These are phyloP conservation scores for Cyrtonyx montezumae DNA, from an alignment of 2,113 vertebrate genomes.

Conservation along the genomic window DNA sequence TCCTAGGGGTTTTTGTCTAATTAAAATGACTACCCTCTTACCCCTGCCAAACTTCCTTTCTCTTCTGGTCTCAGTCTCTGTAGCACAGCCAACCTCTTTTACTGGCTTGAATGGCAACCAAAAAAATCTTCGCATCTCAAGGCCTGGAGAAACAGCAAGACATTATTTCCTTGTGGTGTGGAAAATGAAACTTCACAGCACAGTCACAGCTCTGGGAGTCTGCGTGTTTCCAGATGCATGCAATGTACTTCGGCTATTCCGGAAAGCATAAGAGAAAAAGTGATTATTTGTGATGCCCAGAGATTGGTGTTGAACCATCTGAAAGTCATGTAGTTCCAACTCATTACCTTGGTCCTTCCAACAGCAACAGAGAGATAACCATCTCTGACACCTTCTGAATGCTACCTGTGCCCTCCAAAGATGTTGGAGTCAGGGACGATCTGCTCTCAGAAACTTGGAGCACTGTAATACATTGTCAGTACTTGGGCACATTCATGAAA, in stretches of 20 bases:
- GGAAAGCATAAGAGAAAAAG: not conserved
- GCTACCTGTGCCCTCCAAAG: not conserved
- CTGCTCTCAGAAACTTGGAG: not conserved
- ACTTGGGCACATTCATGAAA: not conserved
- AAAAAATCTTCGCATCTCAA: not conserved
- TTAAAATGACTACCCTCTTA: constrained; percentile 30
- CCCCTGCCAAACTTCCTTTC: not conserved
- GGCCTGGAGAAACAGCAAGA: not conserved
- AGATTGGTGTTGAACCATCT: not conserved
- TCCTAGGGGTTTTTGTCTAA: constrained; percentile 12
- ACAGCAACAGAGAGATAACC: not conserved
- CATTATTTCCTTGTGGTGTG: not conserved
- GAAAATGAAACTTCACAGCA: not conserved
- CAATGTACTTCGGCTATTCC: not conserved
- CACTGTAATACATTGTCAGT: not conserved
- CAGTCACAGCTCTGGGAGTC: accelerated
- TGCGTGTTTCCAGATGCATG: not conserved
- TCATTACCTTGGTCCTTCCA: not conserved
- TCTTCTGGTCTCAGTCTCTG: not conserved
- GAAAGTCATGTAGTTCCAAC: not conserved
- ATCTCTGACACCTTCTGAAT: not conserved
- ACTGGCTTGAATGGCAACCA: not conserved
- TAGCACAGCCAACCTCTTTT: not conserved
- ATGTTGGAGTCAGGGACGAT: not conserved
- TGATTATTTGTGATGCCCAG: not conserved